Evolutionary conservation across 2,113 vertebrate genomes (phyloP).

Genomic region (Caloenas nicobarica): DNA sequence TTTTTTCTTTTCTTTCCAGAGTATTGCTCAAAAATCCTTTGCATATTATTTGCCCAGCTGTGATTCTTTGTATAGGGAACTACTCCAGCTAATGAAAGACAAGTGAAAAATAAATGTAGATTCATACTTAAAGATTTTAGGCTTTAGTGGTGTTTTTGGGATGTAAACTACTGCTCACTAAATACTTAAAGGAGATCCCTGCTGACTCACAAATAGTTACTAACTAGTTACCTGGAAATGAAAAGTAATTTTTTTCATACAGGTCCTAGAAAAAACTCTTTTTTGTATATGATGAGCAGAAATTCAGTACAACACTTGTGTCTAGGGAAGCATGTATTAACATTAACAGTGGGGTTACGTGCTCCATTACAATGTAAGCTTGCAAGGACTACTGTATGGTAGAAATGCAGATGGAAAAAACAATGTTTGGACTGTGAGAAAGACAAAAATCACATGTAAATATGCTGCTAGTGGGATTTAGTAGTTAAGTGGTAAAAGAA

Average conservation of each 20-base stretch:
- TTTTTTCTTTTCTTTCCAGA: background rate
- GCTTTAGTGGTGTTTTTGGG: background rate
- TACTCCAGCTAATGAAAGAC: background rate
- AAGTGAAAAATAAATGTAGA: background rate
- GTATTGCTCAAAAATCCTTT: background rate
- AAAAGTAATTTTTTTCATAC: background rate
- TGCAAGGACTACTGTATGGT: background rate
- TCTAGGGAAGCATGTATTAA: background rate
- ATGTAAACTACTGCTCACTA: background rate
- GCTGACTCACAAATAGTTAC: background rate
- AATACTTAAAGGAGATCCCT: background rate
- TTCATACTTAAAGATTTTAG: background rate
- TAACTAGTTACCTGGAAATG: background rate
- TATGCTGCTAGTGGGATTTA: background rate
- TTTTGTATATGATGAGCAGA: background rate
- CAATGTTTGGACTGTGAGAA: background rate
- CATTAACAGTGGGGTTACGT: background rate
- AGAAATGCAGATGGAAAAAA: slow-evolving; percentile 2
- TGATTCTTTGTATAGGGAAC: background rate
- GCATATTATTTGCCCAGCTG: background rate
- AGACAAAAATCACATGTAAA: background rate
- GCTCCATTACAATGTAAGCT: background rate
- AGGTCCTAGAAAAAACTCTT: background rate
- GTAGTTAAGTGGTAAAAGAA: background rate
- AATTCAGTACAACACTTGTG: background rate